Evolutionary conservation across 2,113 vertebrate species (phyloP), one percentile per base, ranked within the genome.

Genomic region (Poeciliopsis occidentalis): DNA sequence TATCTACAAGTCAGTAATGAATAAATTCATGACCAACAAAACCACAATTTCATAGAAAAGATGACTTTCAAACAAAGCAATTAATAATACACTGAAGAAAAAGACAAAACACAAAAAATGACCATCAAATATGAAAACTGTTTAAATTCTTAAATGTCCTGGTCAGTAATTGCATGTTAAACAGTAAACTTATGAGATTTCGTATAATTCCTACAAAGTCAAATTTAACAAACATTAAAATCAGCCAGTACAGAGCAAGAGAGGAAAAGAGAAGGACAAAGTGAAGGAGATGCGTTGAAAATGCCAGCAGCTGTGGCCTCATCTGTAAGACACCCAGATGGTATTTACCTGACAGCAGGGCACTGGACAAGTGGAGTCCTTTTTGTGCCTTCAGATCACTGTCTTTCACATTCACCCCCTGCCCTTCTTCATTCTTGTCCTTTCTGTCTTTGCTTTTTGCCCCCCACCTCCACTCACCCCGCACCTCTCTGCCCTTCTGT

Each of bases 281-380:
- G 83, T 84, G 85, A 84, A 71, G 74, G 72, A 69, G 81, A 73
- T 79, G 74, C 75, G 70, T 85, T 85, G 24, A 78, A 91, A 90
- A 88, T 89, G 85, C 79, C 91, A 90, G 70, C 80, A 80, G 87
- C 86, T 64, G 79, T 82, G 78, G 76, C 69, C 74, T 87, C 76
- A 84, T 88, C 83, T 90, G 84, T 90, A 87, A 87, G 93, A 81
- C 84, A 90, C 70, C 67, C 64, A 67, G 64, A 66, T 91, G 88
- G 77, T 89, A 91, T 91, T 92, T 91, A 90, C 81, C 85, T 89
- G 91, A 92, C 86, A 88, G 81, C 76, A 17, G 71, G 70, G 68
- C 83, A 79, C 76, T 67, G 73, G 68, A 84, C 64, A 54, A 75
- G 69, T 63, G 69, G 17, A 62, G 61, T 72, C 57, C 69, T 34